Base-by-base conservation (phyloP, 2,113 vertebrate genomes). In the Loxodonta africana region DNA sequence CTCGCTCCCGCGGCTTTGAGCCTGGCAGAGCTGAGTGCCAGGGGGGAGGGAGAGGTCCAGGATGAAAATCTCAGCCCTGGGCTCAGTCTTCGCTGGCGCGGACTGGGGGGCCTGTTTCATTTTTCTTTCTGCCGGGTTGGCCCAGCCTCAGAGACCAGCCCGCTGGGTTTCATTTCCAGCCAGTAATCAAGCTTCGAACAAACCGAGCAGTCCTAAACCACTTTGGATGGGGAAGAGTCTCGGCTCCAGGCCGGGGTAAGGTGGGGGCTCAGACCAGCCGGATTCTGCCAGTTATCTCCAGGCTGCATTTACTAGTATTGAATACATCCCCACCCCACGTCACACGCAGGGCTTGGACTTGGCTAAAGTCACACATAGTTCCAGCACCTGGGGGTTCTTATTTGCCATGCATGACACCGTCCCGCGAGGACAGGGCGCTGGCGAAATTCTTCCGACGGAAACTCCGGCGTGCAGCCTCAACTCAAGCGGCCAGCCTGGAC, bases 91-190 rank as follows among this genome's bases (percentile, higher is more conserved):
- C 6, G 8, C 33, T 44, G 48, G 48, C 21, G 0, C 21, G 2
- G 41, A 44, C 6, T 51, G 53, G 88, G 90, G 11, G 71, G 14
- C 41, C 94, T 83, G 44, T 89, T 96, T 96, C 87, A 83, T 80
- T 91, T 96, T 97, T 91, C 60, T 67, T 95, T 95, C 51, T 83
- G 69, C 33, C 18, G 11, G 44, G 41, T 87, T 89, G 81, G 44
- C 71, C 53, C 1, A 37, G 41, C 44, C 41, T 62, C 21, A n/a
- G 71, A 82, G 46, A 33, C 14, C 67, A 53, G 82, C 74, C 67
- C 0, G 8, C 53, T 88, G 51, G 46, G 86, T 83, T 95, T 96
- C 93, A 91, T 97, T 98, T 97, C 74, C 83, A 95, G 48, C 4
- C 26, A 81, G 89, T 80, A 89, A 15, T 41, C 7, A n/a, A 87